Conservation (phyloP, 2,113 vertebrate genomes). For the Gasterosteus nipponicus region DNA sequence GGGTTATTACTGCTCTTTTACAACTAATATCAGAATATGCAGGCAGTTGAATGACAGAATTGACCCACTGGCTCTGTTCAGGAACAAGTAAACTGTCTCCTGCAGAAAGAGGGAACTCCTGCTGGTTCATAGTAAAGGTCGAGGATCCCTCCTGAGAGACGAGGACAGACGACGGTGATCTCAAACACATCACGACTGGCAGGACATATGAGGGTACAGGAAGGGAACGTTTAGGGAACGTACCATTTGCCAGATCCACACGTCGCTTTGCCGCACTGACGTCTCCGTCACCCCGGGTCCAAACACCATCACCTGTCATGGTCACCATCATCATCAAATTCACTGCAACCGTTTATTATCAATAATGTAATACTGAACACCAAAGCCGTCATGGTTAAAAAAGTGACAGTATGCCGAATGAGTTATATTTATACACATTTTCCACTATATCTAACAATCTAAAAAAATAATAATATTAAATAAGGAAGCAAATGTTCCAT, state of each 20-base stretch:
- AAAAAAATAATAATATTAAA: neutral
- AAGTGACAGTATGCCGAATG: neutral
- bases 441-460: no score
- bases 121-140: slow-evolving; percentile 69
- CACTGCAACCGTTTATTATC: neutral
- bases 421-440: no score
- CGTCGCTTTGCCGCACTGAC: slow-evolving; percentile 76
- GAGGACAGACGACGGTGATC: neutral
- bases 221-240: slow-evolving; percentile 13
- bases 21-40: neutral
- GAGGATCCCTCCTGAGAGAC: slow-evolving; percentile 89
- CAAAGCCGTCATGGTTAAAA: neutral
- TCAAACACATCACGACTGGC: neutral
- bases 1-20: neutral
- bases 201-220: neutral
- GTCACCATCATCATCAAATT: neutral
- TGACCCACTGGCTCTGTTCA: slow-evolving; percentile 84
- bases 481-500: neutral
- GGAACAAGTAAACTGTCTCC: slow-evolving; percentile 89
- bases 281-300: slow-evolving; percentile 84
- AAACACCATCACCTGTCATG: slow-evolving; percentile 80
- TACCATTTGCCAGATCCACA: slow-evolving; percentile 97
- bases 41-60: neutral
- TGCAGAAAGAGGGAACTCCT: slow-evolving; percentile 74
- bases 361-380: neutral